Percentiles rank a stretch among this genome's conserved stretches.
These are phyloP conservation scores for Lochmaea capreae DNA, from an alignment of 2,888 invertebrate genomes.

Conservation along the genomic window DNA sequence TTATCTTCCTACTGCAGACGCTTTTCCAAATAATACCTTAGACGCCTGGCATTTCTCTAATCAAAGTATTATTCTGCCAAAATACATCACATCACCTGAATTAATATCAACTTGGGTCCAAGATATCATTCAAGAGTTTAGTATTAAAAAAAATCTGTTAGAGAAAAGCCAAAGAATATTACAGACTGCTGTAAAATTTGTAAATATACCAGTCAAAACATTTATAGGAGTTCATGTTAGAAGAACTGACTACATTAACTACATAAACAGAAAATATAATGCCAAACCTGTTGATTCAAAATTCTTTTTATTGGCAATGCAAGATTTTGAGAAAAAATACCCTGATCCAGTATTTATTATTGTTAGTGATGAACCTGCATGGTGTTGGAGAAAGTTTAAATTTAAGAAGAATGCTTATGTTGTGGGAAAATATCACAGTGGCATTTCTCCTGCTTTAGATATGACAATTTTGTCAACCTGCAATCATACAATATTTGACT, in stretches of 20 bases:
- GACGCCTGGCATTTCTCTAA: conserved; percentile 70
- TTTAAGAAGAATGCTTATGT: conserved; percentile 62
- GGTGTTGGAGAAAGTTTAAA: conserved; percentile 64
- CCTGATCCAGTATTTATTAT: conserved; percentile 64
- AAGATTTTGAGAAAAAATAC: conserved; percentile 64
- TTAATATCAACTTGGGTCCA: conserved; percentile 69
- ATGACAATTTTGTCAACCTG: conserved; percentile 67
- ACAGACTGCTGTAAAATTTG: conserved; percentile 38
- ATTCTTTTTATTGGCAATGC: conserved; percentile 66
- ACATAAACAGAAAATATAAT: conserved; percentile 68
- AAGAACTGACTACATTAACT: conserved; percentile 69
- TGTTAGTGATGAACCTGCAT: conserved; percentile 67
- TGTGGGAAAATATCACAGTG: conserved; percentile 58
- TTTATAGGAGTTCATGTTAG: conserved; percentile 71
- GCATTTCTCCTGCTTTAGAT: conserved; percentile 64
- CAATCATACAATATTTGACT: conserved; percentile 69
- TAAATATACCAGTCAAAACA: conserved; percentile 45
- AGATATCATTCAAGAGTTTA: conserved; percentile 70
- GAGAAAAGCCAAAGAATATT: conserved; percentile 64
- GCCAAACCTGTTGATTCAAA: conserved; percentile 61
- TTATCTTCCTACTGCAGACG: conserved; percentile 56
- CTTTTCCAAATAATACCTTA: conserved; percentile 56
- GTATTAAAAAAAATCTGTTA: conserved; percentile 66
- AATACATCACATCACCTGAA: conserved; percentile 69
- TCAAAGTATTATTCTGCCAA: conserved; percentile 70